Conservation (phyloP, 2,888 invertebrate genomes). For the Punctoribates punctum region DNA sequence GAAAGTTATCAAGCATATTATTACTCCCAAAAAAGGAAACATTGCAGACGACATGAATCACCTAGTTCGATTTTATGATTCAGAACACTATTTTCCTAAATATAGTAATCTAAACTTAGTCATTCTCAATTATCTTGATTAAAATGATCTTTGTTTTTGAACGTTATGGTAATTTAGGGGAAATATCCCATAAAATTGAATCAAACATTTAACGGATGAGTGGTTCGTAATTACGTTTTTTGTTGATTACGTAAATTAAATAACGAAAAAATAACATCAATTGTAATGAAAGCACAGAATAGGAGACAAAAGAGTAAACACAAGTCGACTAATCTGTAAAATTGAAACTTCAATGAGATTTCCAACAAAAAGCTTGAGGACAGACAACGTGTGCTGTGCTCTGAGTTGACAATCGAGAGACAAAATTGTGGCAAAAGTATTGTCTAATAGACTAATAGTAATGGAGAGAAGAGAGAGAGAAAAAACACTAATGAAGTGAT, state of each 20-base stretch:
- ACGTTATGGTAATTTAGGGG: no score
- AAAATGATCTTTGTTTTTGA: no score
- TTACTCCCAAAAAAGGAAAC: no score
- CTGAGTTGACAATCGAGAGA: no score
- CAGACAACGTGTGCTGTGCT: no score
- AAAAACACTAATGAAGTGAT: slow-evolving; percentile 33
- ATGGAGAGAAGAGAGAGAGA: slow-evolving; percentile 9
- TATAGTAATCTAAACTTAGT: no score
- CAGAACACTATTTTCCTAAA: no score
- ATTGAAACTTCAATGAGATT: background rate
- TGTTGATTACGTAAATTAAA: background rate
- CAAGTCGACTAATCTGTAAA: background rate
- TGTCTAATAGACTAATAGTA: background rate
- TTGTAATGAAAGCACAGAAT: background rate
- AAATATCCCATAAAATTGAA: background rate
- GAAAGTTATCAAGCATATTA: no score
- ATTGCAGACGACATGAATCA: no score
- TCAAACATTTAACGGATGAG: background rate
- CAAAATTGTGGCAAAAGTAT: no score
- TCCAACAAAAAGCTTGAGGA: background rate
- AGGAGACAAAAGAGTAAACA: background rate
- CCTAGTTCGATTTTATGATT: no score
- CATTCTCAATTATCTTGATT: no score
- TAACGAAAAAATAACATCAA: background rate
- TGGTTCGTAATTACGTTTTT: slow-evolving; percentile 3